phyloP scores from a whole-genome alignment of 1,140 invertebrate species.

The Leucophenga varia region DNA sequence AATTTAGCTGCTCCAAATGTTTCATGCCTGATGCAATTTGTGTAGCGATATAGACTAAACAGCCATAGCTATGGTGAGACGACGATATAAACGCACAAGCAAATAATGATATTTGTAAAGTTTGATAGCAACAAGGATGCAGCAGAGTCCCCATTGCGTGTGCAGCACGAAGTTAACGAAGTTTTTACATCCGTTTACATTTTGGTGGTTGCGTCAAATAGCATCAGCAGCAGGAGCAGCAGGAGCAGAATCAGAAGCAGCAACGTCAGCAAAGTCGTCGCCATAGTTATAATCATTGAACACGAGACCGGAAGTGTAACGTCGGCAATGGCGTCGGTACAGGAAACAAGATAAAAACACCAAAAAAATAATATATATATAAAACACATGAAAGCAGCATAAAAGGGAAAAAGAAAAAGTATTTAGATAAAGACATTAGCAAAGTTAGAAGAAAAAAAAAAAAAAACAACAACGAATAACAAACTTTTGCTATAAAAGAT shows the following conservation, averaged over 20 bases:
- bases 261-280: no score
- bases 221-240: slow-evolving; percentile 15
- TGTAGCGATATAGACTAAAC: slow-evolving; percentile 72
- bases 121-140: slow-evolving; percentile 18
- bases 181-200: slow-evolving; percentile 52
- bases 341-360: slow-evolving; percentile 51
- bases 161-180: slow-evolving; percentile 47
- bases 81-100: slow-evolving; percentile 35
- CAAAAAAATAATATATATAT: no score
- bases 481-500: slow-evolving; percentile 7
- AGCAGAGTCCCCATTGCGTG: slow-evolving; percentile 2
- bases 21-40: slow-evolving; percentile 86
- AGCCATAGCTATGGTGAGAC: slow-evolving; percentile 63
- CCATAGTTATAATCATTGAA: slow-evolving; percentile 51
- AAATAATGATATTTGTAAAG: slow-evolving; percentile 49
- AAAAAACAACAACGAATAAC: no score
- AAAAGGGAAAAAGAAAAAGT: slow-evolving; percentile 11
- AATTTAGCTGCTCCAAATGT: slow-evolving; percentile 77
- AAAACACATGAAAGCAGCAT: slow-evolving; percentile 7
- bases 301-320: slow-evolving; percentile 54
- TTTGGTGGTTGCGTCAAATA: slow-evolving; percentile 27
- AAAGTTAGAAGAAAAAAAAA: no score
- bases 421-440: slow-evolving; percentile 20
- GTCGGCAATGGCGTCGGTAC: slow-evolving; percentile 46
- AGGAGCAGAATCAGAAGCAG: slow-evolving; percentile 15